Conservation (phyloP, 2,888 invertebrate genomes). For the Tryphoninae sp. region DNA sequence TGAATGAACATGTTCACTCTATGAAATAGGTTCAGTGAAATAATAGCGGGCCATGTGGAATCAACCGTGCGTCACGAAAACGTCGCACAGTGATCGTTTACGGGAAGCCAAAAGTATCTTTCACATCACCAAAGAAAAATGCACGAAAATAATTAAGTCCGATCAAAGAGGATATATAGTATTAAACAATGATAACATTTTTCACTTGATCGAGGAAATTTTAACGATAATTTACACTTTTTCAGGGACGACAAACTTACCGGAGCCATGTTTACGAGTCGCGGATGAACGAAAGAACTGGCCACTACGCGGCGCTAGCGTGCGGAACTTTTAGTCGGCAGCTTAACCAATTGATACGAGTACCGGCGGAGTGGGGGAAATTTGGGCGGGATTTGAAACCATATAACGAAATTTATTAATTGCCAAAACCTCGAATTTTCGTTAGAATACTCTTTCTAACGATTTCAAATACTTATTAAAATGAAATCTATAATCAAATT, state of each 20-base stretch:
- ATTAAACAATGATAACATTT: conserved; percentile 38
- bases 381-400: neutral
- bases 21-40: no score
- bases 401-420: neutral
- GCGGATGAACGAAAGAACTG: conserved; percentile 69
- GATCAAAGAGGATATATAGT: neutral
- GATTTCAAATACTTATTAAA: no score
- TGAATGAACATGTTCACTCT: no score
- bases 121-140: conserved; percentile 47
- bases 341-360: neutral
- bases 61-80: conserved; percentile 19
- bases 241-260: conserved; percentile 70
- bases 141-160: conserved; percentile 19
- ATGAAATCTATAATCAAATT: no score
- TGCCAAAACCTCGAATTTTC: neutral
- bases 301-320: conserved; percentile 58
- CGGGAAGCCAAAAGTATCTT: conserved; percentile 52
- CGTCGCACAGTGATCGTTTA: conserved; percentile 21
- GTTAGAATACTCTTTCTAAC: no score
- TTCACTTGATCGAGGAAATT: conserved; percentile 26
- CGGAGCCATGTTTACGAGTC: conserved; percentile 74
- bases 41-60: conserved; percentile 35
- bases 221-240: conserved; percentile 34
- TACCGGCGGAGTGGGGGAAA: neutral
- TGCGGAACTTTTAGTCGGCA: neutral